Conservation (phyloP, 2,888 invertebrate genomes). For the Xestia xanthographa region DNA sequence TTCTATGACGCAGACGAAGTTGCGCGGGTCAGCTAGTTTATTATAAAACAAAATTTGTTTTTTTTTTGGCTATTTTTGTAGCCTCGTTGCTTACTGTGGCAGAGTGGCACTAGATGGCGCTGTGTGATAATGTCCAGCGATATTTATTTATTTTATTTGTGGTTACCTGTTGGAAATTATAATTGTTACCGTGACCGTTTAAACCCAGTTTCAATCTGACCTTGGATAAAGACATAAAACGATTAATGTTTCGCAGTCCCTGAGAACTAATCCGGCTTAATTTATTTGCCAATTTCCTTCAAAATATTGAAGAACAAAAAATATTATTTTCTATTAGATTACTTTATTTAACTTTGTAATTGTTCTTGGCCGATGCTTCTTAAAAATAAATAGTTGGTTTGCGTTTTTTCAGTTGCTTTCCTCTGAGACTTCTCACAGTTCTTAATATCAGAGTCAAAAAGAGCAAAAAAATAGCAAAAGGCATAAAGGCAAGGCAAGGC, state of each 20-base stretch:
- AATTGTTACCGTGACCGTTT: constrained; percentile 6
- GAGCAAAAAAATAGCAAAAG: too few relatives aligned
- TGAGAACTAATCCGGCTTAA: constrained; percentile 38
- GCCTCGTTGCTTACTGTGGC: too few relatives aligned
- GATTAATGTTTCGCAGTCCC: constrained; percentile 16
- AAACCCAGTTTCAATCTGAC: constrained; percentile 9
- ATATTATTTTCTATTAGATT: not conserved
- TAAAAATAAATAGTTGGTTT: not conserved
- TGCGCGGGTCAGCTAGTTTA: too few relatives aligned
- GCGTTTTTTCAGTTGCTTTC: not conserved
- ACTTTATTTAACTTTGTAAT: not conserved
- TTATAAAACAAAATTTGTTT: too few relatives aligned
- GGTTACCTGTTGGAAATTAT: too few relatives aligned
- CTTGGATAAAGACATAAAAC: constrained; percentile 6
- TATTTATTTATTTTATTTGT: too few relatives aligned
- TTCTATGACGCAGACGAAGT: too few relatives aligned
- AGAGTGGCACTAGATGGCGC: too few relatives aligned
- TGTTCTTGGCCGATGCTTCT: not conserved
- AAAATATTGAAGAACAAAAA: constrained; percentile 13
- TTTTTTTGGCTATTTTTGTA: too few relatives aligned
- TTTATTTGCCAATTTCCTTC: constrained; percentile 46
- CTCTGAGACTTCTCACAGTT: not conserved
- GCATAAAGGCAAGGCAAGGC: too few relatives aligned
- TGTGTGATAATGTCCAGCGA: too few relatives aligned
- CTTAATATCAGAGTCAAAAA: not conserved